These are phyloP conservation scores for Kuschelorhynchus macadamiae DNA, from an alignment of 2,888 invertebrate species.

Conservation along the genomic window DNA sequence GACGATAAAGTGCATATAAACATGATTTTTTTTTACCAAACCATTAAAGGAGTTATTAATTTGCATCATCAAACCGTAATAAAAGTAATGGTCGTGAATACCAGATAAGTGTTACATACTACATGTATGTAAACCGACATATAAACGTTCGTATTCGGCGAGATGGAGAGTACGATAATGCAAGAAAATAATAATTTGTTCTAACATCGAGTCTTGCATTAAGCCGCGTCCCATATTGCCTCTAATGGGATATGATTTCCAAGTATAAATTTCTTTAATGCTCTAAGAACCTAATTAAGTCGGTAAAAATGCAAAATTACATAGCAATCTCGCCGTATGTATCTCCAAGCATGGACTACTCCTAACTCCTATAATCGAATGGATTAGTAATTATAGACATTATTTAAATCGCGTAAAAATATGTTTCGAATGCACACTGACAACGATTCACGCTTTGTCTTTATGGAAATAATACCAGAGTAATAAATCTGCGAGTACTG, in stretches of 20 bases:
- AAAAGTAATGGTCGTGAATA: no score
- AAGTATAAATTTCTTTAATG: slow-evolving; percentile 40
- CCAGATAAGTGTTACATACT: slow-evolving; percentile 29
- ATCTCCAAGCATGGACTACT: slow-evolving; percentile 30
- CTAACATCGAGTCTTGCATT: slow-evolving; percentile 31
- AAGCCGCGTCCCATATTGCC: slow-evolving; percentile 32
- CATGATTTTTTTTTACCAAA: no score
- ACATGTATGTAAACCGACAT: slow-evolving; percentile 25
- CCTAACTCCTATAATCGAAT: slow-evolving; percentile 29
- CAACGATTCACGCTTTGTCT: no score
- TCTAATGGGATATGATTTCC: slow-evolving; percentile 40
- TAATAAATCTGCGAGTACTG: no score
- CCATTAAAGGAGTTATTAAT: no score
- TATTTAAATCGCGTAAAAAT: slow-evolving; percentile 19
- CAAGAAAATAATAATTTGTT: slow-evolving; percentile 38
- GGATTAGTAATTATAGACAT: slow-evolving; percentile 24
- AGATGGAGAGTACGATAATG: slow-evolving; percentile 28
- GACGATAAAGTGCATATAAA: no score
- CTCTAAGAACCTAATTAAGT: slow-evolving; percentile 40
- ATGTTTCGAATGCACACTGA: no score
- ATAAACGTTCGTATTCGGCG: no score
- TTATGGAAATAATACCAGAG: no score
- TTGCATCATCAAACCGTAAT: no score
- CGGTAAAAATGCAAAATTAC: slow-evolving; percentile 36
- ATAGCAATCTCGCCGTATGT: slow-evolving; percentile 31